Percentiles rank a stretch among this genome's conserved stretches.
Evolutionary conservation across 2,797 vertebrate genomes (phyloP).

Genomic region (Balearica regulorum): DNA sequence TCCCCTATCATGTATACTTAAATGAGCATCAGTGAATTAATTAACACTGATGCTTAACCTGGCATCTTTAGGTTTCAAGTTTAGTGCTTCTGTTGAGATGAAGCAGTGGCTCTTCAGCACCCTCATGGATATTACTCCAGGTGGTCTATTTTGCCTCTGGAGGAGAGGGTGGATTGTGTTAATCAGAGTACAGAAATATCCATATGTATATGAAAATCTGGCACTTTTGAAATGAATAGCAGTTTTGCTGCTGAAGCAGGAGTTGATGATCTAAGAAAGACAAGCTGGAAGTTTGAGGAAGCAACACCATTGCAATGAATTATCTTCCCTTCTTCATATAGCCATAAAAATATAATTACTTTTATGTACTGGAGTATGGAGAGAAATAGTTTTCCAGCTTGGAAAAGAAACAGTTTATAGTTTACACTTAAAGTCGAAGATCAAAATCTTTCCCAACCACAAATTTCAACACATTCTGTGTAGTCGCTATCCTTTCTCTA

Average conservation of each 20-base stretch:
- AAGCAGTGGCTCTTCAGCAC: neutral
- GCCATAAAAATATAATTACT: neutral
- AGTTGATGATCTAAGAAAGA: neutral
- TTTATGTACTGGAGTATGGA: neutral
- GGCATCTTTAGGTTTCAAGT: neutral
- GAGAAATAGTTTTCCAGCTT: neutral
- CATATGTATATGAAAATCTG: neutral
- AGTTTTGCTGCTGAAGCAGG: neutral
- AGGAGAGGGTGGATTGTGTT: neutral
- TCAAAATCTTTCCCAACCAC: neutral
- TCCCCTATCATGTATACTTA: neutral
- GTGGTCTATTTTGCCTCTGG: neutral
- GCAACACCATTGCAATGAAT: neutral
- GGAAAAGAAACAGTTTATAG: neutral
- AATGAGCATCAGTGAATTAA: neutral
- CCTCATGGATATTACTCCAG: neutral
- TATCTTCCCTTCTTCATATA: neutral
- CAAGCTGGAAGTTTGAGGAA: neutral
- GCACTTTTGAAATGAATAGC: neutral
- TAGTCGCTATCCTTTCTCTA: neutral
- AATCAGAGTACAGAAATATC: neutral
- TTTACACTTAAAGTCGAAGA: neutral
- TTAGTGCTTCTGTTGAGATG: neutral
- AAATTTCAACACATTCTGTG: neutral
- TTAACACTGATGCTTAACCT: neutral